phyloP scores from a whole-genome alignment of 2,797 vertebrate species.

The Galago senegalensis region DNA sequence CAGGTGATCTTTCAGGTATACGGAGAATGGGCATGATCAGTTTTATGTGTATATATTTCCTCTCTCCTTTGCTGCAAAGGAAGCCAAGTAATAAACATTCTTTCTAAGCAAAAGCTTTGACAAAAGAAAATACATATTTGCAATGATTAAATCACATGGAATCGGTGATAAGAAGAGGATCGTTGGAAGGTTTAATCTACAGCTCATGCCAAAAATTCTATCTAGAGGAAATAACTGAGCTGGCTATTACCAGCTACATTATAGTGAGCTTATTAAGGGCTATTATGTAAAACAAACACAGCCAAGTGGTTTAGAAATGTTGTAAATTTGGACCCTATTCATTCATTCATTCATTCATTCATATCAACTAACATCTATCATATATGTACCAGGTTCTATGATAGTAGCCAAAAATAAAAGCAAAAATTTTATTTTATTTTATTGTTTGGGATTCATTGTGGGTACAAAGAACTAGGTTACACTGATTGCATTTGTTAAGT shows the following conservation, averaged over 20 bases:
- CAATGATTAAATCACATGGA: not conserved
- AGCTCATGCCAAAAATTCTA: constrained; percentile 10
- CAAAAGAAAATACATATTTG: constrained; percentile 63
- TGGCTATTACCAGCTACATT: constrained; percentile 21
- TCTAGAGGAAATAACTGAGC: constrained; percentile 27
- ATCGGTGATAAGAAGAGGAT: constrained; percentile 32
- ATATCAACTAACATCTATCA: constrained; percentile 38
- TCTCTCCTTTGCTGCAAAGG: constrained; percentile 44
- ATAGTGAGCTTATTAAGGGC: not conserved
- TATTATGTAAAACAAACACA: constrained; percentile 18
- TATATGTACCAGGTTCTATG: not conserved
- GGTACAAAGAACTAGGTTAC: too few relatives aligned
- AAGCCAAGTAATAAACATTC: constrained; percentile 63
- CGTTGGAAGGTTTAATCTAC: not conserved
- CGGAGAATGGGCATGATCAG: constrained; percentile 53
- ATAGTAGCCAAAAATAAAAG: not conserved
- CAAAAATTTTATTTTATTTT: not conserved
- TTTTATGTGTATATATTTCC: not conserved
- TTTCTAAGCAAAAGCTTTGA: constrained; percentile 31
- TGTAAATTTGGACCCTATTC: constrained; percentile 4
- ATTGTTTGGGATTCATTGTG: too few relatives aligned
- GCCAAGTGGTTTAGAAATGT: not conserved
- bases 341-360: not conserved
- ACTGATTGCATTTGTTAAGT: too few relatives aligned
- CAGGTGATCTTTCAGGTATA: constrained; percentile 59